Evolutionary conservation across 1,140 invertebrate species (phyloP).

Genomic region (Sitophilus oryzae): DNA sequence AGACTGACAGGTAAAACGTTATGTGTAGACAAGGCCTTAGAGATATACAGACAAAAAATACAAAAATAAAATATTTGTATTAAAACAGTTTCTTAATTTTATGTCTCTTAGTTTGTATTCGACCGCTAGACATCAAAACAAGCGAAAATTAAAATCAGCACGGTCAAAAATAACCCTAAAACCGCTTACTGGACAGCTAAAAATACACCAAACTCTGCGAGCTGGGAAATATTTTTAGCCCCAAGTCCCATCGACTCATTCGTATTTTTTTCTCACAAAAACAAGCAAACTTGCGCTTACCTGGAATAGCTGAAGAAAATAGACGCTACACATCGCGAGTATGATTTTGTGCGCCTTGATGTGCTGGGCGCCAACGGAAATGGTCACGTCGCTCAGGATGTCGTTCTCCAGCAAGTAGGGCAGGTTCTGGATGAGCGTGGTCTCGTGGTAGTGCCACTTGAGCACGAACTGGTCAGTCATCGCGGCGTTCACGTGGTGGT

Average conservation of each 20-base stretch:
- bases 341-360: slow-evolving; percentile 82
- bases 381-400: slow-evolving; percentile 82
- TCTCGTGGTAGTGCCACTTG: slow-evolving; percentile 72
- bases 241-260: neutral
- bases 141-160: too few relatives aligned
- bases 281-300: slow-evolving; percentile 42
- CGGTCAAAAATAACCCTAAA: neutral
- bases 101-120: too few relatives aligned
- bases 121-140: too few relatives aligned
- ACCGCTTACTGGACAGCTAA: neutral
- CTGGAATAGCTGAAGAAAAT: slow-evolving; percentile 86
- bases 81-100: too few relatives aligned
- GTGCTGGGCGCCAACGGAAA: slow-evolving; percentile 71
- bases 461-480: slow-evolving; percentile 63
- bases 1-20: too few relatives aligned
- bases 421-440: slow-evolving; percentile 76
- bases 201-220: neutral
- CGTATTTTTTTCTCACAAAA: neutral
- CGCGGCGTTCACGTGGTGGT: slow-evolving; percentile 16
- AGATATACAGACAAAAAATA: too few relatives aligned
- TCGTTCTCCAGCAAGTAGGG: slow-evolving; percentile 76
- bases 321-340: slow-evolving; percentile 84
- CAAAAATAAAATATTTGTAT: too few relatives aligned
- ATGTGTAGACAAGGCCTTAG: too few relatives aligned
- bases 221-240: neutral